Base-by-base conservation (phyloP, 2,888 invertebrate genomes). In the Eucriotettix oculatus region DNA sequence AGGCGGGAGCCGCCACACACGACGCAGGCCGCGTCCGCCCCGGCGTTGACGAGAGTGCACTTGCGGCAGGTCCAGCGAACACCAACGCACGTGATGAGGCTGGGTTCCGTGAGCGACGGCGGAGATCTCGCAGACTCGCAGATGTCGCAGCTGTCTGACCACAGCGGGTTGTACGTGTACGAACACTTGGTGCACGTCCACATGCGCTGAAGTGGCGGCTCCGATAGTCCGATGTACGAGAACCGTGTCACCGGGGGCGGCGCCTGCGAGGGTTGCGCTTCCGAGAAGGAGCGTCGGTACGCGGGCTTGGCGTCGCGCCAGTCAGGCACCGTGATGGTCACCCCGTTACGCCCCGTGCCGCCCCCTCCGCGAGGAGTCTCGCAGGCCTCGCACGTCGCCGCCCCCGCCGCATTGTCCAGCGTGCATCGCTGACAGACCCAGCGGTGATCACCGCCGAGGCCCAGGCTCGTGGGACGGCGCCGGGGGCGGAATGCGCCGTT, bases 161-260 rank as follows among this genome's bases (percentile, higher is more conserved):
- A 86, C 70, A 88, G 79, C 64, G 86, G 86, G 75, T 92, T 89
- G 73, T 90, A 90, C 63, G 89, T 86, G 75, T 87, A 93, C 71
- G 90, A 90, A 74, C 93, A 94, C 73, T 87, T 86, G 62, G 81
- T 79, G 75, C 93, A 93, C 65, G 88, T 89, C 92, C 93, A 93
- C 82, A 88, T 86, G 66, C 88, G 65, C 5, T 44, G 41, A 10
- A 61, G 52, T 16, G 58, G 52, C 14, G 70, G 68, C 64, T 71
- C 71, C 42, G 68, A 65, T 59, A 70, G 68, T 57, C 71, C 69
- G 63, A 70, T 68, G 61, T 69, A 70, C 10, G 69, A 69, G 64
- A 69, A 70, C 56, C 67, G 68, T 59, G 68, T 69, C 59, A 58
- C 63, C 10, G 67, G 65, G 16, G 59, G n/a, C 52, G 59, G 57